Evolutionary conservation across 2,113 vertebrate genomes (phyloP), one percentile per base, ranked within the genome.

Genomic region (Protomyctophum bolini): DNA sequence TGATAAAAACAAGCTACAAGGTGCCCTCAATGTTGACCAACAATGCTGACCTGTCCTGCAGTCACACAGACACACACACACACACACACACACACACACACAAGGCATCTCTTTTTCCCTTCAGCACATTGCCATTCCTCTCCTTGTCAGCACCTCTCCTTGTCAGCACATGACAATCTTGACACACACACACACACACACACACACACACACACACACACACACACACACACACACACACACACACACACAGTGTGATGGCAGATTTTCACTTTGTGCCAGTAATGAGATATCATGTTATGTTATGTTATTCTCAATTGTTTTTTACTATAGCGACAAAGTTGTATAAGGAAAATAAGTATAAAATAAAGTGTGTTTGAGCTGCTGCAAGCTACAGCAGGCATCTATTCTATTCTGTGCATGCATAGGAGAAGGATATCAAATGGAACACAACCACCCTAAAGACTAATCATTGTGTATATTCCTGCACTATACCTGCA

Each of bases 361-460:
- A 6, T 41, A 41, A 41, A 41, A 41, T 41, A 41, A 41, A 41
- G 3, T 3, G 33, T 41, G 33, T 41, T 41, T 41, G 33, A 41
- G 33, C 33, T 41, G 3, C 33, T 41, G 33, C 33, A 41, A 75
- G 63, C 80, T 76, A 81, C 82, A 55, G 76, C 77, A 68, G 63
- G 66, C 49, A n/a, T 70, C 73, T 10, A 72, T 72, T 77, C 63
- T 70, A n/a, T n/a, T n/a, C n/a, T n/a, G n/a, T n/a, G n/a, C n/a
- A n/a, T n/a, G n/a, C n/a, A n/a, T n/a, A n/a, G n/a, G n/a, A n/a
- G n/a, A n/a, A n/a, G n/a, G n/a, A n/a, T n/a, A n/a, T n/a, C n/a
- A n/a, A n/a, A n/a, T n/a, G n/a, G n/a, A n/a, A n/a, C n/a, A n/a
- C n/a, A n/a, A n/a, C n/a, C n/a, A n/a, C n/a, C n/a, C n/a, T n/a